phyloP scores from a whole-genome alignment of 2,113 vertebrate genomes.

The Pelodiscus sinensis region DNA sequence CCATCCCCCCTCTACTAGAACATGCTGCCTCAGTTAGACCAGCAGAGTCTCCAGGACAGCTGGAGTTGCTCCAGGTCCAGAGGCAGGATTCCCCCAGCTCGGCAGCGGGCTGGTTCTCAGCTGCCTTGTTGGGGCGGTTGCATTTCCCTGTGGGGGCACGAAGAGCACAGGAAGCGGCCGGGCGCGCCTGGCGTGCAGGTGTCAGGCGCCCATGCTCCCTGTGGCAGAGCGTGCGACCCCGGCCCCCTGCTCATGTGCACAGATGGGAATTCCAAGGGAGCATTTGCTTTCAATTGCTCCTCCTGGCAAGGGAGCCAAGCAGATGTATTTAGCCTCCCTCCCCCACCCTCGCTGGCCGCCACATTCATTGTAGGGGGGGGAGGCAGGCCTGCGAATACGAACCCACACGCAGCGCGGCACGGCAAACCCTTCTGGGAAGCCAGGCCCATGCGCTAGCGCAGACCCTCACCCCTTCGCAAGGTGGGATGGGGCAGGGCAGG shows the following conservation, averaged over 20 bases:
- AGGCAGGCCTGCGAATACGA: not conserved
- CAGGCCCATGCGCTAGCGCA: not conserved
- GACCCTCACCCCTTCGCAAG: not conserved
- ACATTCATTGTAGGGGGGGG: not conserved
- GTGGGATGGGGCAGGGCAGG: not conserved
- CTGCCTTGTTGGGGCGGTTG: not conserved
- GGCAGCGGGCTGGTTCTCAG: not conserved
- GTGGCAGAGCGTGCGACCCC: not conserved
- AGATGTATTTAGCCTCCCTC: not conserved
- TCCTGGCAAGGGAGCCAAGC: not conserved
- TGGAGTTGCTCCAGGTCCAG: not conserved
- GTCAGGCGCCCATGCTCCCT: not conserved
- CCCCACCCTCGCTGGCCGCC: not conserved
- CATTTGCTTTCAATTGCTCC: conserved; percentile 45
- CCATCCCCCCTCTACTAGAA: not conserved
- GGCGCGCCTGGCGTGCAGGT: not conserved
- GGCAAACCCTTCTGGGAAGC: not conserved
- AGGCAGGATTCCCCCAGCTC: not conserved
- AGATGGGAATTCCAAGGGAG: not conserved
- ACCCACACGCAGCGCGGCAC: not conserved
- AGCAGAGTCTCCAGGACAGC: not conserved
- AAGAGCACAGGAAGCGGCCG: not conserved
- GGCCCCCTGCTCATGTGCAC: not conserved
- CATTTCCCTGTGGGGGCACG: not conserved
- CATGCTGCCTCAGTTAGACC: not conserved